Evolutionary conservation across 2,113 vertebrate genomes (phyloP), one percentile per base, ranked within the genome.

Genomic region (Tragelaphus strepsiceros): DNA sequence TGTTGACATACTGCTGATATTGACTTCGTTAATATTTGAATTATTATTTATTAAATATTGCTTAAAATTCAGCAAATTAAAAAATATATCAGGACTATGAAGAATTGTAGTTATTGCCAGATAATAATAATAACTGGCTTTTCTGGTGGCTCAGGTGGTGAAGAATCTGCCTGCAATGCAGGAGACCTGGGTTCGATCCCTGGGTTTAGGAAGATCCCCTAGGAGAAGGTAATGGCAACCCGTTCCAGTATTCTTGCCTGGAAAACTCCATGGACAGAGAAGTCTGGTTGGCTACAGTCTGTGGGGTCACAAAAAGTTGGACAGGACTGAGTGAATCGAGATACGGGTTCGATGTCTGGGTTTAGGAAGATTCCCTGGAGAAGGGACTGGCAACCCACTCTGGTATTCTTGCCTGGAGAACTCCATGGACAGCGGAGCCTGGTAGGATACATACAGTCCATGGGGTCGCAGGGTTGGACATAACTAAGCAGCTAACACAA

Each of bases 231-330:
- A 39, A 74, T 74, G 19, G n/a, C n/a, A 39, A 74, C 35, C 71
- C 5, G 24, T 11, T 43, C 71, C 21, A 74, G 67, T 74, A 35
- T 74, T 74, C 71, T 74, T 74, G 35, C 21, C 35, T 74, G 35
- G 21, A 43, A 24, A 74, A 74, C 35, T 43, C 21, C 35, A 74
- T 24, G 21, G 71, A 43, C 67, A 24, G 67, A 39, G 67, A 35
- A 74, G 67, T 24, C 67, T 74, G 67, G 11, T 39, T 39, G 67
- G 35, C 35, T 71, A 11, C 7, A 74, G 67, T 74, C 67, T 0
- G 1, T 39, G 67, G n/a, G 5, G 21, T 74, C 0, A 0, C 21
- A 71, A 71, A 74, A 39, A 24, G 67, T 39, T 1, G 0, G 35
- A 74, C 35, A 74, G n/a, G 67, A 24, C 35, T 24, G 21, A 39